phyloP scores from a whole-genome alignment of 2,113 vertebrate species.

The Hyaena hyaena region DNA sequence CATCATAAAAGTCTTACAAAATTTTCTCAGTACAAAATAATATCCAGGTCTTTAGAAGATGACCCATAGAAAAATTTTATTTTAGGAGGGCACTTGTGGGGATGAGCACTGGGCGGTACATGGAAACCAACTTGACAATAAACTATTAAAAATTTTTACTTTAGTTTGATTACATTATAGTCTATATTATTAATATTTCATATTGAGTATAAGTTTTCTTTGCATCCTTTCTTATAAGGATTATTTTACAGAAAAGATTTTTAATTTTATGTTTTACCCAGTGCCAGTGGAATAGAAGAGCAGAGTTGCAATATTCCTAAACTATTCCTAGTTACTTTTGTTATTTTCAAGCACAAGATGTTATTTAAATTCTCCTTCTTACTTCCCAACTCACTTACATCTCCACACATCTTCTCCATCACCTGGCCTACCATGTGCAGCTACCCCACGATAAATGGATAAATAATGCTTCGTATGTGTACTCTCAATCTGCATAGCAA shows the following conservation, averaged over 20 bases:
- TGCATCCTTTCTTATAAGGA: not conserved
- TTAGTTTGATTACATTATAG: not conserved
- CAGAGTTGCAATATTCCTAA: not conserved
- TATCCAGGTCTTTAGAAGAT: not conserved
- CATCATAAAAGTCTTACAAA: slow-evolving; percentile 15
- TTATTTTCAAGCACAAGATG: not conserved
- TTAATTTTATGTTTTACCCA: not conserved
- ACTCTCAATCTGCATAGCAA: not conserved
- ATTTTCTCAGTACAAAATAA: slow-evolving; percentile 43
- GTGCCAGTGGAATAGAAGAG: not conserved
- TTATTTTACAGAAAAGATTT: not conserved
- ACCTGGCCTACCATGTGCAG: not conserved
- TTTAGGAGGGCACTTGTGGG: not conserved
- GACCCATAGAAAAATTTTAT: not conserved
- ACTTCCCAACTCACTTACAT: not conserved
- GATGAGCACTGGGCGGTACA: too few relatives aligned
- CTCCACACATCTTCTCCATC: not conserved
- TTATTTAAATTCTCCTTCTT: not conserved
- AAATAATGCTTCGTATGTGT: not conserved
- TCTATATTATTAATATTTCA: not conserved
- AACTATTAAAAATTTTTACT: not conserved
- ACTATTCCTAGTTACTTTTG: not conserved
- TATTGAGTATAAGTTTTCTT: not conserved
- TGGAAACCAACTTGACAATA: too few relatives aligned
- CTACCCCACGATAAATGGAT: not conserved